Evolutionary conservation across 2,888 invertebrate genomes (phyloP).

Genomic region (Agrochola litura): DNA sequence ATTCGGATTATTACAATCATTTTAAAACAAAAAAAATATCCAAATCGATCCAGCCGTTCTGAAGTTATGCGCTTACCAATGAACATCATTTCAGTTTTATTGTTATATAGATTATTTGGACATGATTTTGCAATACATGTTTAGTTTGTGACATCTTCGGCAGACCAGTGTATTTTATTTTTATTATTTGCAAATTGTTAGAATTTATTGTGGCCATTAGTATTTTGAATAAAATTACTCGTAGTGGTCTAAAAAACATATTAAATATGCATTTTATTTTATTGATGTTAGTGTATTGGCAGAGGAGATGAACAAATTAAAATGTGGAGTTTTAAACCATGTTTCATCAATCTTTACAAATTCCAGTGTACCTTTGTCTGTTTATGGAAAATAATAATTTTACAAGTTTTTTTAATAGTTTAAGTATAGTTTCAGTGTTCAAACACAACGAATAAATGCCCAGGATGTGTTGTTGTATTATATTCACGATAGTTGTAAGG

Average conservation of each 20-base stretch:
- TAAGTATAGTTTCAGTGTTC: conserved; percentile 77
- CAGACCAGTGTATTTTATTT: conserved; percentile 58
- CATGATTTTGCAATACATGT: conserved; percentile 58
- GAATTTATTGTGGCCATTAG: conserved; percentile 81
- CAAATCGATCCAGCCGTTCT: too few species aligned
- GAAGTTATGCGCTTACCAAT: too few species aligned
- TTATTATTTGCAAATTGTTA: conserved; percentile 66
- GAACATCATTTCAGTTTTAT: too few species aligned
- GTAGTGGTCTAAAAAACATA: conserved; percentile 51
- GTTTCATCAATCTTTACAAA: conserved; percentile 64
- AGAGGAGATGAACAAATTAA: conserved; percentile 75
- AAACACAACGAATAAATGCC: conserved; percentile 84
- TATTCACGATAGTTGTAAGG: conserved; percentile 80
- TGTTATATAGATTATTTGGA: conserved; percentile 41
- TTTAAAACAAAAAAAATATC: too few species aligned
- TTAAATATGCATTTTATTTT: conserved; percentile 65
- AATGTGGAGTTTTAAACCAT: conserved; percentile 54
- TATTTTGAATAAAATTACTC: conserved; percentile 73
- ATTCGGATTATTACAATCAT: too few species aligned
- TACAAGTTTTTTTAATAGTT: conserved; percentile 65
- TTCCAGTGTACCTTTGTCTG: conserved; percentile 67
- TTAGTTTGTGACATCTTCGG: conserved; percentile 60
- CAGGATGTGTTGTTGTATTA: conserved; percentile 79
- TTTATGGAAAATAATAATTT: conserved; percentile 55
- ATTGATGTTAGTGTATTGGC: conserved; percentile 69